phyloP scores from a whole-genome alignment of 2,888 invertebrate species.

The Plebejus melissa region DNA sequence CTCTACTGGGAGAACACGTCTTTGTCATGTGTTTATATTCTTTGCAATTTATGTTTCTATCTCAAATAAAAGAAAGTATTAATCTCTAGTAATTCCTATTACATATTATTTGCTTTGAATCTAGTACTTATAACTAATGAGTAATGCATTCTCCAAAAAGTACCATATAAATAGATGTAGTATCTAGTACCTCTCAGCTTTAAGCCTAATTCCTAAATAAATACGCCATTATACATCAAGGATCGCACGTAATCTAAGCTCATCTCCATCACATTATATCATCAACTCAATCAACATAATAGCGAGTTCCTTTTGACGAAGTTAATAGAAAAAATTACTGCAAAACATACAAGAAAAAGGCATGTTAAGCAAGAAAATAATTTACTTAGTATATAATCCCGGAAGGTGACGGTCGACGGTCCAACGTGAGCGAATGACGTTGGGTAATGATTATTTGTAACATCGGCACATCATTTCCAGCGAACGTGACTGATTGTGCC shows the following conservation, averaged over 20 bases:
- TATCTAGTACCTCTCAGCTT: neutral
- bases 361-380: conserved; percentile 25
- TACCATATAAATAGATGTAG: neutral
- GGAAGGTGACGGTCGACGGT: conserved; percentile 9
- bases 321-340: conserved; percentile 26
- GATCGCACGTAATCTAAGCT: neutral
- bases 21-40: conserved; percentile 3
- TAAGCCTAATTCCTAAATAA: neutral
- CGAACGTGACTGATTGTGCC: conserved; percentile 7
- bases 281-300: conserved; percentile 27
- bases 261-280: conserved; percentile 4
- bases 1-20: neutral
- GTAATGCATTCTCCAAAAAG: neutral
- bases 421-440: conserved; percentile 17
- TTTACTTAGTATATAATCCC: conserved; percentile 25
- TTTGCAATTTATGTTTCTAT: neutral
- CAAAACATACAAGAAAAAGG: conserved; percentile 23
- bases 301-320: conserved; percentile 22
- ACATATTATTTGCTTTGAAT: neutral
- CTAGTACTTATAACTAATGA: neutral
- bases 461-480: conserved; percentile 29
- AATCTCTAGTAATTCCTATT: no score
- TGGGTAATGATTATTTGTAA: conserved; percentile 31
- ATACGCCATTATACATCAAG: conserved; percentile 1
- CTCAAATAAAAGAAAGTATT: neutral